Conservation (phyloP, 2,888 invertebrate genomes). For the Geotrupes spiniger region DNA sequence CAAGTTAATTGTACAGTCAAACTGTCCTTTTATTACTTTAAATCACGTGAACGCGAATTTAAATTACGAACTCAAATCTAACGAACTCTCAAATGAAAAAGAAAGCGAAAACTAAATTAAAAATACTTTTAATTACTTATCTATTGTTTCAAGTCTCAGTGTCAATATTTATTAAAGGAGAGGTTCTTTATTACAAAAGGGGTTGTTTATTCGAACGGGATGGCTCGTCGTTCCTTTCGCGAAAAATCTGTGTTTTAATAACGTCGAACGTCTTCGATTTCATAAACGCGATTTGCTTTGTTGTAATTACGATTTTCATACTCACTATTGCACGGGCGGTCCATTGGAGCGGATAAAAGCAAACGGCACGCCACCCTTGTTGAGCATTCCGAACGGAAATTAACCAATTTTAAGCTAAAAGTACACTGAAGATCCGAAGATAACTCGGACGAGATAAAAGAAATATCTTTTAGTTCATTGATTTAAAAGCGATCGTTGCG, state of each 20-base stretch:
- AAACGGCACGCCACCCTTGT: conserved; percentile 3
- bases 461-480: neutral
- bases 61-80: conserved; percentile 3
- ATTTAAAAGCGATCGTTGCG: too few species aligned
- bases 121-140: conserved; percentile 3
- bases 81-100: neutral
- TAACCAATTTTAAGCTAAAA: conserved; percentile 5
- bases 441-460: conserved; percentile 3
- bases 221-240: neutral
- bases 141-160: conserved; percentile 4
- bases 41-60: conserved; percentile 4
- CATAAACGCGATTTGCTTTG: too few species aligned
- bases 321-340: neutral
- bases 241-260: too few species aligned
- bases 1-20: conserved; percentile 3
- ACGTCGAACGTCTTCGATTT: too few species aligned
- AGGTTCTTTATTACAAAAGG: conserved; percentile 4
- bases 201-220: conserved; percentile 3
- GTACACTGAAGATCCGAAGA: neutral
- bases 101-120: neutral
- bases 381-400: conserved; percentile 5
- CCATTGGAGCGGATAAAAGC: neutral
- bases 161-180: conserved; percentile 6
- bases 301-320: too few species aligned
- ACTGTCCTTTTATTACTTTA: conserved; percentile 1